Evolutionary conservation across 2,888 invertebrate genomes (phyloP), one percentile per base, ranked within the genome.

Genomic region (Epsilonema sp.): DNA sequence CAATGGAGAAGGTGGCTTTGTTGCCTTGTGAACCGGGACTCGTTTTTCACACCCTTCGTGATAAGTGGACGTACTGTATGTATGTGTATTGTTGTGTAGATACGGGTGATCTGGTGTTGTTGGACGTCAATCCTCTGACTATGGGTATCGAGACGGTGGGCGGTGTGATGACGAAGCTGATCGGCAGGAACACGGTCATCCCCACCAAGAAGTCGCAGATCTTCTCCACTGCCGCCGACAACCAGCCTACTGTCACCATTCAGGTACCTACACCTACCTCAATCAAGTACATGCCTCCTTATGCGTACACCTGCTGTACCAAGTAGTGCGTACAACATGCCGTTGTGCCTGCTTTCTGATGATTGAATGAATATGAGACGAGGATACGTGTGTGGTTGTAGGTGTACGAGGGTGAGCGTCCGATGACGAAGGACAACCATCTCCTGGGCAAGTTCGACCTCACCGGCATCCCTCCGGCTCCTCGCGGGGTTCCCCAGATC

Each of bases 131-230:
- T 69, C 97, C 97, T 56, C 75, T 99, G 54, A 94, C 97, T 54
- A 78, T 97, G 79, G 97, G 97, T 70, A 97, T 99, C 64, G 97
- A 99, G 71, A 99, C 97, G 38, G 92, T 94, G 43, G 94, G 97
- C 53, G 97, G 97, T 56, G 94, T 97, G 26, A 97, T 99, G 94
- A 94, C 94, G 57, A 94, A 92, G 67, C 75, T 97, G 47, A 97
- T 97, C 65, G 82, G 86, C 46, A 70, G 94, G 59, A 97, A 97
- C 75, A 94, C 94, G 24, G 90, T 92, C 53, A 94, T 99, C 63
- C 97, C 97, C 26, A 94, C 94, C 46, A 94, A 94, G 75, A 94
- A 97, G 68, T 86, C 87, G 0, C 94, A 97, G 71, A 89, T 94
- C 65, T 99, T 97, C 78, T 90, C 92, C 0, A 97, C 97, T 1